Conservation (phyloP, 2,797 vertebrate genomes). For the Spinus olivaceus region DNA sequence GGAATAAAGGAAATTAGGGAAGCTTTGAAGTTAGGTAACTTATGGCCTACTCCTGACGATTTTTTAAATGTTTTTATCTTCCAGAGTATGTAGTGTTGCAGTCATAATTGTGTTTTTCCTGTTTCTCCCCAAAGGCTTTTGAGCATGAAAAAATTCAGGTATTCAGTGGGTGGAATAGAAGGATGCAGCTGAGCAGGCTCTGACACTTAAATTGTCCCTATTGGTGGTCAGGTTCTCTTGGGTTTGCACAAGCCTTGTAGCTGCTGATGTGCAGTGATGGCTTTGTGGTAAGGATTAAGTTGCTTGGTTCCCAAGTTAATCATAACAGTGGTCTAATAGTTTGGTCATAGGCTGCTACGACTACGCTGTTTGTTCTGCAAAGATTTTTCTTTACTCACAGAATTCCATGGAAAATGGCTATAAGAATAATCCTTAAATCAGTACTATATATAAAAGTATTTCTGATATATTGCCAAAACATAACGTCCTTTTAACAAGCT, state of each 20-base stretch:
- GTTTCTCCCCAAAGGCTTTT: not conserved
- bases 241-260: too few relatives aligned
- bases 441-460: not conserved
- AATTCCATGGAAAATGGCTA: not conserved
- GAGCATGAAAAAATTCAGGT: not conserved
- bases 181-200: rapidly evolving
- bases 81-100: not conserved
- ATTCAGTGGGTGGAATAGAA: not conserved
- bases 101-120: not conserved
- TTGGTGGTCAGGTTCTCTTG: not conserved
- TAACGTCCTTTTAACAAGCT: not conserved
- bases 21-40: not conserved
- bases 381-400: not conserved
- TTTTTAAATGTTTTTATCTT: not conserved
- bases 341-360: rapidly evolving
- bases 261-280: not conserved
- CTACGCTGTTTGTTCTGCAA: not conserved
- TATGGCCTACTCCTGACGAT: not conserved
- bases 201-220: rapidly evolving
- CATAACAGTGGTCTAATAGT: not conserved
- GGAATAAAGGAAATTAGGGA: not conserved
- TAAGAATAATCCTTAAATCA: not conserved
- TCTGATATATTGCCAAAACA: not conserved
- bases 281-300: not conserved
- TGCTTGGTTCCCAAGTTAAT: not conserved